Base-by-base conservation (phyloP, 2,797 vertebrate species). In the Eidolon dupreanum region DNA sequence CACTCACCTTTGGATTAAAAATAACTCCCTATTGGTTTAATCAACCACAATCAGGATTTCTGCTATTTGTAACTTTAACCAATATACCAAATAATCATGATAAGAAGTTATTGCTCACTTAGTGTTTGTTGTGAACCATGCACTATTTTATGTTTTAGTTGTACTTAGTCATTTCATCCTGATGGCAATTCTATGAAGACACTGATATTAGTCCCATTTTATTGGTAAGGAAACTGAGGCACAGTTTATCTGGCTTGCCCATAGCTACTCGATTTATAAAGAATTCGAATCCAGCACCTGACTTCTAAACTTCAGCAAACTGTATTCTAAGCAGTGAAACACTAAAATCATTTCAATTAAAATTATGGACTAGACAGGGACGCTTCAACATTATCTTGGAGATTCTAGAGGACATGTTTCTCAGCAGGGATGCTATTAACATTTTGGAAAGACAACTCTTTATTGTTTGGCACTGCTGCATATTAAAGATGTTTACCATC, bases 281-380 rank as follows among this genome's bases (percentile, higher is more conserved):
- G 24, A 36, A 70, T 87, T 87, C 28, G 90, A 70, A 79, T 78
- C 63, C 19, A 53, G 36, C 10, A 59, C 9, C 28, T 85, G 33
- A 22, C 4, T 88, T 68, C 61, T 91, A 81, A 90, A 90, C 51
- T 43, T 87, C 13, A 74, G 43, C 49, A 95, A 90, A 92, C 8
- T 53, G 0, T 65, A 74, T 68, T 93, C 31, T 78, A 55, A 66
- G 51, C 53, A 77, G 19, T 26, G 16, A 95, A 74, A 79, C 28
- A 77, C 24, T 59, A 49, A 90, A 88, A 36, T 10, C 26, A 46
- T 78, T 63, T 96, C 6, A 78, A 31, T 68, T 95, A 74, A 92
- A 92, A 92, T 74, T 22, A 86, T 6, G 65, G 74, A 70, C 63
- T 77, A 71, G 43, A 15, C 53, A 85, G 24, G 5, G 26, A 93